These are phyloP conservation scores for Zootoca vivipara DNA, from an alignment of 2,113 vertebrate genomes.

Conservation along the genomic window DNA sequence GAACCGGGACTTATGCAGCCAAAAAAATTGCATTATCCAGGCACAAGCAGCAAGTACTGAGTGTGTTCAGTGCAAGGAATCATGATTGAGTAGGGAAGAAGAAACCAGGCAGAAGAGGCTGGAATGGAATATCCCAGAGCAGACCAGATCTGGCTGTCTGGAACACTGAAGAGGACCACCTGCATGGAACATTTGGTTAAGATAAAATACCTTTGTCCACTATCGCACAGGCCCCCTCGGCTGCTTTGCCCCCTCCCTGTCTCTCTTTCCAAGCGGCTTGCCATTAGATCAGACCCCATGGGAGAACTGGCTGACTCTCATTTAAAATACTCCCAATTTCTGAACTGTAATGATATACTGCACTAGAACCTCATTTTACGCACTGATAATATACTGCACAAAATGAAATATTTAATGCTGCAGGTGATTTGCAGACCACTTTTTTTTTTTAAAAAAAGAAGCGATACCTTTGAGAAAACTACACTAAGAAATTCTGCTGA, in stretches of 20 bases:
- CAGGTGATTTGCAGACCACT: slow-evolving; percentile 54
- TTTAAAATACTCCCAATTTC: slow-evolving; percentile 51
- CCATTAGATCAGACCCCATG: slow-evolving; percentile 51
- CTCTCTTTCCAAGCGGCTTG: slow-evolving; percentile 23
- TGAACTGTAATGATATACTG: slow-evolving; percentile 50
- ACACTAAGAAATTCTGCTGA: slow-evolving; percentile 64
- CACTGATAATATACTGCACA: slow-evolving; percentile 53
- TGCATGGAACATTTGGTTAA: no score
- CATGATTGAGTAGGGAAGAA: no score
- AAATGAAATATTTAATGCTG: slow-evolving; percentile 72
- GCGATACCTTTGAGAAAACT: slow-evolving; percentile 44
- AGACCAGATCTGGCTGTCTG: no score
- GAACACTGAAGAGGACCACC: no score
- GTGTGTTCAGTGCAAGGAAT: no score
- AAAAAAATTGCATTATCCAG: no score
- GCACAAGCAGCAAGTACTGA: no score
- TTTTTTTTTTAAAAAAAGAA: slow-evolving; percentile 52
- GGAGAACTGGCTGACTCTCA: slow-evolving; percentile 47
- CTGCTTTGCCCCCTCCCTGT: slow-evolving; percentile 33
- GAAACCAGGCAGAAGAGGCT: no score
- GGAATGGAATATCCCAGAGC: no score
- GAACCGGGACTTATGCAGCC: no score
- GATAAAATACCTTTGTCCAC: background rate
- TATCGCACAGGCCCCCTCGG: background rate
- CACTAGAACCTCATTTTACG: slow-evolving; percentile 53